Base-by-base conservation (phyloP, 2,888 invertebrate genomes). In the Cyrtodaria siliqua region DNA sequence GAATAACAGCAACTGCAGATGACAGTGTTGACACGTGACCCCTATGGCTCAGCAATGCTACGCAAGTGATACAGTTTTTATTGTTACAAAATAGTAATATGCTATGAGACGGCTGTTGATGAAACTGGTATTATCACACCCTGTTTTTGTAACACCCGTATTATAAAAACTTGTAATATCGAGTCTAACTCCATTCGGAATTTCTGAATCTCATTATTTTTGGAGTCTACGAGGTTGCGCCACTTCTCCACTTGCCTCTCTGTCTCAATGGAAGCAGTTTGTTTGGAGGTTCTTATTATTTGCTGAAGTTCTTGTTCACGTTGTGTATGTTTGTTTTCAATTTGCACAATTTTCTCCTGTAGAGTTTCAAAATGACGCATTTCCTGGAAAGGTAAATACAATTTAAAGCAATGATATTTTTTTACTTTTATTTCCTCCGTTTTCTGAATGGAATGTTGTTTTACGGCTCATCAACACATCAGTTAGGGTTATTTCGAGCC, bases 181-280 rank as follows among this genome's bases (percentile, higher is more conserved):
- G 91, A 89, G 83, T 93, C 93, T 49, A 93, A 79, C 77, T 93
- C 92, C 44, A 85, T 77, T 12, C 91, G 86, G 73, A 92, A 93
- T 69, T 84, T 84, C 63, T 91, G 91, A 47, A 91, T 91, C 79
- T 93, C 92, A 38, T 83, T 82, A 63, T 92, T 91, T 82, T 92
- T 92, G 18, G 75, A 71, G 42, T 92, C 91, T 4, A 92, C 89
- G 18, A 92, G 73, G 62, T 78, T 78, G 59, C 86, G 86, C 92
- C 92, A 92, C 56, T 88, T 89, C 20, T 85, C 84, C 4, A 86
- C 83, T 77, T 92, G 91, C 63, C 85, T 79, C 12, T 85, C 86
- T 47, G 89, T 53, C 60, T 91, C 90, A 4, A 83, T 73, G 12
- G 85, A 74, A 6, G 89, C 87, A 24, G 71, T 60, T 27, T 78